phyloP scores from a whole-genome alignment of 2,797 vertebrate species.

The Enteromius afrohamiltoni region DNA sequence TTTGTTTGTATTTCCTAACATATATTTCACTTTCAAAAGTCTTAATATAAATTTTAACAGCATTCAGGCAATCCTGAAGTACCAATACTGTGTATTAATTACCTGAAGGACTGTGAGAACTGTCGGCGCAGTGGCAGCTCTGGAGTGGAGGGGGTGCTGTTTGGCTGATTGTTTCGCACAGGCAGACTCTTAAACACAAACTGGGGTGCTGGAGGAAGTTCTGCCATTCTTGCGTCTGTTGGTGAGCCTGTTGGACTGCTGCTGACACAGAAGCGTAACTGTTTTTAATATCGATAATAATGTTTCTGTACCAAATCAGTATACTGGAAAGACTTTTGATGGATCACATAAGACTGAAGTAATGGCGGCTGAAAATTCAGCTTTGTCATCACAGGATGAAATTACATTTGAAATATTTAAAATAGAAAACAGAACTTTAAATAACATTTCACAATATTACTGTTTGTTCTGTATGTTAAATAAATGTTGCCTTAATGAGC shows the following conservation, averaged over 20 bases:
- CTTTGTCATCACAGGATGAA: neutral
- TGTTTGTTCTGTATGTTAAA: neutral
- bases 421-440: neutral
- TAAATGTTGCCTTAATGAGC: neutral
- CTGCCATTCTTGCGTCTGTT: slow-evolving; percentile 59
- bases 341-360: neutral
- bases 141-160: slow-evolving; percentile 85
- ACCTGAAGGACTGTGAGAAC: slow-evolving; percentile 86
- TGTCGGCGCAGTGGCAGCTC: slow-evolving; percentile 82
- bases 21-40: neutral
- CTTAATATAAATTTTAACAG: neutral
- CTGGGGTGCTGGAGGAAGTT: slow-evolving; percentile 71
- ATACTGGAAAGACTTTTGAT: neutral
- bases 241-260: slow-evolving; percentile 80
- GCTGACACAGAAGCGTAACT: slow-evolving; percentile 42
- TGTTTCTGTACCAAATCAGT: neutral
- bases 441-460: neutral
- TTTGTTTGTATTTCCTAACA: neutral
- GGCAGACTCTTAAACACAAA: slow-evolving; percentile 71
- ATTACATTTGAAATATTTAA: neutral
- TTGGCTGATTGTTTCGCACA: slow-evolving; percentile 75
- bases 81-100: neutral
- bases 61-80: neutral
- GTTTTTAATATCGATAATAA: neutral
- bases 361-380: neutral